Percentiles rank a stretch among this genome's conserved stretches.
Evolutionary conservation across 2,797 vertebrate genomes (phyloP).

Genomic region (Lindbergichthys nudifrons): DNA sequence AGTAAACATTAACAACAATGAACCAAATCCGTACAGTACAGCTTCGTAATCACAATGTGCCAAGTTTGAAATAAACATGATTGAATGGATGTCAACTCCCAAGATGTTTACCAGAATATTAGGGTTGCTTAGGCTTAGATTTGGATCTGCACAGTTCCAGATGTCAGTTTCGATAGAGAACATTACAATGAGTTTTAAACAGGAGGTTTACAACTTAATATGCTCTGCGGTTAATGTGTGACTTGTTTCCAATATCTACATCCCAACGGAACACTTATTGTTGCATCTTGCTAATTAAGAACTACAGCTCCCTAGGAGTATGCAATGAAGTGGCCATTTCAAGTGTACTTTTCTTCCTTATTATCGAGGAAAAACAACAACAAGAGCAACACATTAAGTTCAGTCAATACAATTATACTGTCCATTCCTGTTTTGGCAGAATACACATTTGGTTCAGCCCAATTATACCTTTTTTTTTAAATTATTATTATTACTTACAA

Average conservation of each 20-base stretch:
- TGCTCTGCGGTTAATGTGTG: neutral
- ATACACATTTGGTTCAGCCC: neutral
- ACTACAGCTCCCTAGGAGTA: neutral
- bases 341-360: neutral
- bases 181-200: neutral
- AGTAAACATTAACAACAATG: no score
- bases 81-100: neutral
- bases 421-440: neutral
- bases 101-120: neutral
- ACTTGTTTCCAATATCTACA: neutral
- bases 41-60: no score
- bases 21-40: no score
- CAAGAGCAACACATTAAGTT: neutral
- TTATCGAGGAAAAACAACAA: neutral
- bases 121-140: neutral
- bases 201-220: neutral
- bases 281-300: constrained; percentile 3
- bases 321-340: neutral
- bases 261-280: neutral
- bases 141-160: neutral
- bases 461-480: neutral
- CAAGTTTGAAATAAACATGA: no score
- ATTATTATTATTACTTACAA: no score
- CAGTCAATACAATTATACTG: neutral
- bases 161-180: neutral